Evolutionary conservation across 2,888 invertebrate species (phyloP).

Genomic region (Dorcus parallelipipedus): DNA sequence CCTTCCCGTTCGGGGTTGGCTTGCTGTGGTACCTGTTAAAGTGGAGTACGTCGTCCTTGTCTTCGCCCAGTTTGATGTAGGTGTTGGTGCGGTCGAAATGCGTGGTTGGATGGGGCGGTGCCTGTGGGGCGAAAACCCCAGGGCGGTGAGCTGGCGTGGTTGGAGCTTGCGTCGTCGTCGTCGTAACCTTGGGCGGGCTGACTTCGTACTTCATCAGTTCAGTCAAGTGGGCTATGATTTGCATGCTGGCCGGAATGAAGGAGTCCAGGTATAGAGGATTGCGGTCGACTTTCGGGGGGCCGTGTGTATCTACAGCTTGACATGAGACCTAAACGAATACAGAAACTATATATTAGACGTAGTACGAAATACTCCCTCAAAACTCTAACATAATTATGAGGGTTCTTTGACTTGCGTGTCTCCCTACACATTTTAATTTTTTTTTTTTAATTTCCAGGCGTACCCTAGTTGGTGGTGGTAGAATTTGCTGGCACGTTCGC

Average conservation of each 20-base stretch:
- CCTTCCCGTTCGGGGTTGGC: not conserved
- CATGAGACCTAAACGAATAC: conserved; percentile 2
- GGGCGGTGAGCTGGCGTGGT: conserved; percentile 48
- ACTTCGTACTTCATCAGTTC: conserved; percentile 61
- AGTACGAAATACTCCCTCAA: too few species aligned
- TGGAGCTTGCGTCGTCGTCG: conserved; percentile 36
- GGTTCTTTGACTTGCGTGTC: too few species aligned
- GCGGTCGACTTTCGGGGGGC: conserved; percentile 45
- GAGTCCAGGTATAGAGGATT: conserved; percentile 57
- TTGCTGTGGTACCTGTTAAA: not conserved
- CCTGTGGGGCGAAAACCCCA: conserved; percentile 55
- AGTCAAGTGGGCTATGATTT: conserved; percentile 60
- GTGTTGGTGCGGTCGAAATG: too few species aligned
- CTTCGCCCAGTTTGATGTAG: not conserved
- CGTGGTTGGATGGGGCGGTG: conserved; percentile 45
- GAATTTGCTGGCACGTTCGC: too few species aligned
- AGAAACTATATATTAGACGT: too few species aligned
- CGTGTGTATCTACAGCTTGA: conserved; percentile 16
- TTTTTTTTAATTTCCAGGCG: too few species aligned
- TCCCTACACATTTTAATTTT: too few species aligned
- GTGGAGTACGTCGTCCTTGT: not conserved
- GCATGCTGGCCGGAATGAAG: conserved; percentile 67
- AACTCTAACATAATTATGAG: too few species aligned
- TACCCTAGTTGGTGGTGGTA: too few species aligned
- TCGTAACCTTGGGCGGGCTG: conserved; percentile 34